Conservation (phyloP, 2,888 invertebrate species). For the Nephrotoma appendiculata region DNA sequence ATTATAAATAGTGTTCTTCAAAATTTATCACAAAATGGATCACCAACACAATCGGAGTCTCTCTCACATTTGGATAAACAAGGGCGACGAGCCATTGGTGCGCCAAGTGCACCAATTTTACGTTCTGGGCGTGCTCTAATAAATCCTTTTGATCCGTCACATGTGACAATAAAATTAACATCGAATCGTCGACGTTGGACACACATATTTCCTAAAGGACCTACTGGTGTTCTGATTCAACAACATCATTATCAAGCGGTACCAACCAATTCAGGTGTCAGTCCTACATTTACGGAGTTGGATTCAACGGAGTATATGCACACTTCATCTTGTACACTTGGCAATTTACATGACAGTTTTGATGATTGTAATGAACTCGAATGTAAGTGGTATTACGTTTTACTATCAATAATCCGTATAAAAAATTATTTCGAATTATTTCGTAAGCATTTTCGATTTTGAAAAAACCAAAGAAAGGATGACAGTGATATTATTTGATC, state of each 20-base stretch:
- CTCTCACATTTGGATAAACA: conserved; percentile 19
- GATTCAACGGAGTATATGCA: conserved; percentile 26
- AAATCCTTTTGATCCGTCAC: conserved; percentile 96
- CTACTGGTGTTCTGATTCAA: conserved; percentile 79
- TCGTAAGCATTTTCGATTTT: no score
- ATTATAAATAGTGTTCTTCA: conserved; percentile 29
- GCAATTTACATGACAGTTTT: background rate
- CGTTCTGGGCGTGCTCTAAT: conserved; percentile 77
- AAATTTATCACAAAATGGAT: conserved; percentile 19
- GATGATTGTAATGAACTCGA: background rate
- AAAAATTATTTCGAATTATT: no score
- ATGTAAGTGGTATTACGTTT: background rate
- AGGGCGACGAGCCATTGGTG: conserved; percentile 25
- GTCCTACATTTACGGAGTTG: conserved; percentile 22
- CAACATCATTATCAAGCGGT: conserved; percentile 87
- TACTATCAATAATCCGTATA: background rate
- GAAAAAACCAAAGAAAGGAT: no score
- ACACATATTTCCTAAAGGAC: conserved; percentile 95
- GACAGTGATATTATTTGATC: no score
- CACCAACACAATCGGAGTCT: conserved; percentile 27
- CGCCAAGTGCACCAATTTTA: conserved; percentile 39
- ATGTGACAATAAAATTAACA: conserved; percentile 89
- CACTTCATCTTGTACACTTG: conserved; percentile 22
- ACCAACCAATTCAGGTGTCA: conserved; percentile 40
- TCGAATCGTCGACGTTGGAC: conserved; percentile 95